Evolutionary conservation across 2,888 invertebrate species (phyloP).

Genomic region (Cataglyphis cursor): DNA sequence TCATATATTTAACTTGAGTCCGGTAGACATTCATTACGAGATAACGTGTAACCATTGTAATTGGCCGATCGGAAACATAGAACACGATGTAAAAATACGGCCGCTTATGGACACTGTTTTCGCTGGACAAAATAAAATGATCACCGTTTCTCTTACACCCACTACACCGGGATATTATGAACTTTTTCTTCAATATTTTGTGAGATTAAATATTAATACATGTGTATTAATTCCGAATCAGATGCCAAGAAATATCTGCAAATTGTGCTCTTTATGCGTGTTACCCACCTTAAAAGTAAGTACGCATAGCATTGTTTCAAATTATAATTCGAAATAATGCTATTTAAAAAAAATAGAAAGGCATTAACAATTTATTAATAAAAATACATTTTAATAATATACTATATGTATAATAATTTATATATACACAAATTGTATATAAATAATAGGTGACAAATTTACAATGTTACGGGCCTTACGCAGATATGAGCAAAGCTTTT

Average conservation of each 20-base stretch:
- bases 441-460: constrained; percentile 59
- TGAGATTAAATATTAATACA: constrained; percentile 75
- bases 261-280: constrained; percentile 80
- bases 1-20: constrained; percentile 85
- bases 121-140: constrained; percentile 78
- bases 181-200: constrained; percentile 82
- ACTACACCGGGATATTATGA: constrained; percentile 80
- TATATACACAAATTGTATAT: not conserved
- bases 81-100: constrained; percentile 73
- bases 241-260: constrained; percentile 72
- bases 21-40: constrained; percentile 83
- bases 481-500: constrained; percentile 81
- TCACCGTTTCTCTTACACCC: constrained; percentile 81
- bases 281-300: constrained; percentile 84
- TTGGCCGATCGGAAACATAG: constrained; percentile 65
- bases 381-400: not conserved
- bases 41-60: constrained; percentile 72
- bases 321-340: not conserved
- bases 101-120: constrained; percentile 77
- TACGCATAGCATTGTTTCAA: constrained; percentile 70
- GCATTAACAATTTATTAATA: not conserved
- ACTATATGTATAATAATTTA: constrained; percentile 3
- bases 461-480: constrained; percentile 75
- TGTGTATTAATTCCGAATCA: constrained; percentile 65
- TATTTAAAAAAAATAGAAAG: not conserved